Base-by-base conservation (phyloP, 2,888 invertebrate species). In the Agrotis clavis region DNA sequence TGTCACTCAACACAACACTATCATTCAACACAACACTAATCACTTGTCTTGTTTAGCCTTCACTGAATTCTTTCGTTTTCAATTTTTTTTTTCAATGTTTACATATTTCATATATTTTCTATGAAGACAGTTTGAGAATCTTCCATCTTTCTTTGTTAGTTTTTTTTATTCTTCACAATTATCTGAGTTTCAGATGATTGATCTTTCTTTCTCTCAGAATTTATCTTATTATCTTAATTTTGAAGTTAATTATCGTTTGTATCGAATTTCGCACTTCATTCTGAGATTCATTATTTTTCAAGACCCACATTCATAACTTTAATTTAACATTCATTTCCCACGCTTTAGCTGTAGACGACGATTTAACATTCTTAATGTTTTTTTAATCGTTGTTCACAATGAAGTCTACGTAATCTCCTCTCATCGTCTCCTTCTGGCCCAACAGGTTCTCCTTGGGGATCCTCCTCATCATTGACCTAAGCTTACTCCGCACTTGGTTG, bases 321-420 rank as follows among this genome's bases (percentile, higher is more conserved):
- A 74, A 64, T 60, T 67, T 50, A 62, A 25, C 50, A 74, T 30
- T 25, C 5, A 69, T 67, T 9, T 63, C 51, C 47, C 64, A 54
- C 13, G 5, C 30, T 59, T 21, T 61, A 14, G 18, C 35, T 47
- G n/a, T 13, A 25, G 6, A 16, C 14, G 6, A 53, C 21, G 13
- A n/a, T 7, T 14, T 45, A 1, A 21, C 5, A 13, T 30, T 16
- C 21, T 53, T 3, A 19, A 35, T 11, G n/a, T 56, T 47, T 65
- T 19, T 13, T 78, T 94, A 90, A 80, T 96, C 96, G 81, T 96
- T 96, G 72, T 96, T 96, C 16, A 96, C 96, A 4, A 96, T 83
- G 54, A 96, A 96, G 74, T 96, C 96, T 0, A 90, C 93, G 51
- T 96, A 96, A 71, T 96, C 96, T 65, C 92, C 94, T 0, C 88